Conservation (phyloP, 2,113 vertebrate species). For the Phylloscopus whistleri region DNA sequence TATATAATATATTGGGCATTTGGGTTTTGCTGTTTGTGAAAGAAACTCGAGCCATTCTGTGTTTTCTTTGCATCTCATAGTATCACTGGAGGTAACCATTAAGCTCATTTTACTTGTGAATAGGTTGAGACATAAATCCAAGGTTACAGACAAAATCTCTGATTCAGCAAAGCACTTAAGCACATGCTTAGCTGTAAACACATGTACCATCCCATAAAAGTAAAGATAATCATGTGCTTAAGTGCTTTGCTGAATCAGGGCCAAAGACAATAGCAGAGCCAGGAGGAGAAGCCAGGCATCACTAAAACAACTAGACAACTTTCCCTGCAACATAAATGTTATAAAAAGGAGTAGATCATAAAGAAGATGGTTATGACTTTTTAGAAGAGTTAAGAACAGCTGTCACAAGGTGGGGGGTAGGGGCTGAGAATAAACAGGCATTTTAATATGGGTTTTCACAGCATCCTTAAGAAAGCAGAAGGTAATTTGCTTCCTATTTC, state of each 20-base stretch:
- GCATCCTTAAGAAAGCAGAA: slow-evolving; percentile 64
- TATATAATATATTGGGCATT: background rate
- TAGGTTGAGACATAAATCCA: slow-evolving; percentile 61
- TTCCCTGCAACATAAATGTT: slow-evolving; percentile 40
- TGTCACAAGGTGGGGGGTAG: slow-evolving; percentile 57
- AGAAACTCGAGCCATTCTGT: background rate
- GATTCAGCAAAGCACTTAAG: slow-evolving; percentile 69
- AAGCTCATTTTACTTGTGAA: slow-evolving; percentile 48
- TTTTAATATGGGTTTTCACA: slow-evolving; percentile 64
- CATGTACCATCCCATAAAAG: slow-evolving; percentile 68
- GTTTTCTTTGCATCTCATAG: background rate
- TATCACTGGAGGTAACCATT: slow-evolving; percentile 35
- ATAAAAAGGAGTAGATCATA: slow-evolving; percentile 60
- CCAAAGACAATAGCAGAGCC: slow-evolving; percentile 66
- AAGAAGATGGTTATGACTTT: slow-evolving; percentile 60
- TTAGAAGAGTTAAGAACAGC: slow-evolving; percentile 69
- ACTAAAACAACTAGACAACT: slow-evolving; percentile 62
- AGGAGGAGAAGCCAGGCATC: slow-evolving; percentile 65
- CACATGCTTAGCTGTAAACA: slow-evolving; percentile 68
- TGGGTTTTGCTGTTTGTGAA: background rate
- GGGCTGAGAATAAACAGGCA: slow-evolving; percentile 44
- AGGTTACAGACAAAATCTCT: slow-evolving; percentile 62
- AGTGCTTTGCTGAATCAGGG: slow-evolving; percentile 67
- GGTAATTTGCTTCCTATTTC: slow-evolving; percentile 31
- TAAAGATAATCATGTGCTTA: slow-evolving; percentile 67